Percentiles rank a stretch among this genome's conserved stretches.
phyloP scores from a whole-genome alignment of 1,140 invertebrate species.

The Zaprionus ornatus region DNA sequence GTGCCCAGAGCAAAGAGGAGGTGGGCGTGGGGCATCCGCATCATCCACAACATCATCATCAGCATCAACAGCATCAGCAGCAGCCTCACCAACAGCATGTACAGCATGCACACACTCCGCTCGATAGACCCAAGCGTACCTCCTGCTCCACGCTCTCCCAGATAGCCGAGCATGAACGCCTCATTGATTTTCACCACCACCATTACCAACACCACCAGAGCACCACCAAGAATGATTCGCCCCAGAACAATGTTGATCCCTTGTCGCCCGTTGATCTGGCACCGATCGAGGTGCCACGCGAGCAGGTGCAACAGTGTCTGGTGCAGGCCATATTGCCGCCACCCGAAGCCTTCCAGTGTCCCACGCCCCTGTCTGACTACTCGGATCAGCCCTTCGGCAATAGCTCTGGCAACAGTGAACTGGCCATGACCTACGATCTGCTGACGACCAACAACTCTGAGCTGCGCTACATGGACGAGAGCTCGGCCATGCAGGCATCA shows the following conservation, averaged over 20 bases:
- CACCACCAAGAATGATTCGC: conserved; percentile 6
- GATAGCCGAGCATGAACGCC: conserved; percentile 83
- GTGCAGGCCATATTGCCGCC: conserved; percentile 89
- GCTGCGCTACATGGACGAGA: conserved; percentile 95
- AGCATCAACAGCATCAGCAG: conserved; percentile 32
- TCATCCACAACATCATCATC: conserved; percentile 39
- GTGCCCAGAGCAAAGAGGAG: conserved; percentile 80
- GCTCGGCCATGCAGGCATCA: conserved; percentile 89
- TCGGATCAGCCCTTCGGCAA: conserved; percentile 85
- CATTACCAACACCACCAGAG: not conserved
- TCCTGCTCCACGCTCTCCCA: conserved; percentile 80
- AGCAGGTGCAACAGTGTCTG: conserved; percentile 85
- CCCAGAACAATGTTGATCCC: conserved; percentile 60
- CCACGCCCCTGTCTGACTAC: conserved; percentile 87
- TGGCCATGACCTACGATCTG: conserved; percentile 88
- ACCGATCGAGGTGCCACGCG: conserved; percentile 83
- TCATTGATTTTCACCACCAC: conserved; percentile 61
- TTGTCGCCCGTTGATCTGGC: conserved; percentile 83
- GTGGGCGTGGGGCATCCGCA: conserved; percentile 56
- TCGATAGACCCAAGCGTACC: conserved; percentile 73
- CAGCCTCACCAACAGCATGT: conserved; percentile 27
- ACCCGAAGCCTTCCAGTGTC: conserved; percentile 89
- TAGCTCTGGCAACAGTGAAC: conserved; percentile 77
- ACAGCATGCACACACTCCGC: conserved; percentile 36
- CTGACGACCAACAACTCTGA: conserved; percentile 91